phyloP scores from a whole-genome alignment of 2,797 vertebrate species.

The Aplochiton taeniatus region DNA sequence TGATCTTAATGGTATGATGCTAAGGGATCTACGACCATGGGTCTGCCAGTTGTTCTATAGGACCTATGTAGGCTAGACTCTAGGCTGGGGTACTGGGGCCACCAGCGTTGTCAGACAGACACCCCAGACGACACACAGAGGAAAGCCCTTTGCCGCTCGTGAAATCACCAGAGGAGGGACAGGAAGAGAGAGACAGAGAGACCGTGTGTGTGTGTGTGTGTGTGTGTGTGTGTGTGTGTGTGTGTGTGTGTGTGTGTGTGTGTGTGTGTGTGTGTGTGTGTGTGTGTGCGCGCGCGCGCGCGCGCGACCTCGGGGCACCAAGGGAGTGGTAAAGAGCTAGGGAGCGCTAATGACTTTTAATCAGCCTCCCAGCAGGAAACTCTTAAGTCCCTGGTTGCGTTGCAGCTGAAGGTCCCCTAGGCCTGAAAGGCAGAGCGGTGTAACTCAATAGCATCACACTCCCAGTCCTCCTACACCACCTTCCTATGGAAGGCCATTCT shows the following conservation, averaged over 20 bases:
- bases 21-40: no score
- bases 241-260: slow-evolving; percentile 37
- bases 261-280: not conserved
- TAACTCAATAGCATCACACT: not conserved
- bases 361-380: slow-evolving; percentile 51
- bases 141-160: not conserved
- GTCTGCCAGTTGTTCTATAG: no score
- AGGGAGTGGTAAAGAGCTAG: slow-evolving; percentile 33
- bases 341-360: slow-evolving; percentile 67
- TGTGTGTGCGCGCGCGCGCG: not conserved
- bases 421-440: slow-evolving; percentile 11
- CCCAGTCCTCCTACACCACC: no score
- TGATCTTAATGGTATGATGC: no score
- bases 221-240: not conserved
- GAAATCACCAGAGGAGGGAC: not conserved
- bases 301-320: slow-evolving; percentile 32
- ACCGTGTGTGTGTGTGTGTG: not conserved
- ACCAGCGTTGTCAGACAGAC: no score
- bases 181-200: no score
- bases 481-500: no score
- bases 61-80: no score
- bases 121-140: not conserved
- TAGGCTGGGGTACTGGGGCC: no score
- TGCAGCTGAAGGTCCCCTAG: slow-evolving; percentile 23
- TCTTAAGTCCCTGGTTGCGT: slow-evolving; percentile 34